phyloP scores from a whole-genome alignment of 2,797 vertebrate genomes.

The Oceanodroma leucorhoa region DNA sequence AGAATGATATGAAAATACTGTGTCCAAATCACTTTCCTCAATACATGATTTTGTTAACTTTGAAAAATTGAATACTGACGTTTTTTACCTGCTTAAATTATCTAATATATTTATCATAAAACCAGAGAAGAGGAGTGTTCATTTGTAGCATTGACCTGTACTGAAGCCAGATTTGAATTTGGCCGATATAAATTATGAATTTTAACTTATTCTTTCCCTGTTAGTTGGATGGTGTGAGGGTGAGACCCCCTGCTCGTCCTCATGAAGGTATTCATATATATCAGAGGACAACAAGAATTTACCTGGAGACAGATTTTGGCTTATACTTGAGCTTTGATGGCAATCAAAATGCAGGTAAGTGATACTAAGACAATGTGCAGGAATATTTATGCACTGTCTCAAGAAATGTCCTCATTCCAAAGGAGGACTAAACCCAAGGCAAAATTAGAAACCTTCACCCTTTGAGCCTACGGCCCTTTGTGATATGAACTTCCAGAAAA shows the following conservation, averaged over 20 bases:
- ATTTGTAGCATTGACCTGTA: neutral
- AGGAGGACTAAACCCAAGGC: neutral
- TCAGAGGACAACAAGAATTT: conserved; percentile 70
- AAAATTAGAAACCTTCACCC: neutral
- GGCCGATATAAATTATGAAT: neutral
- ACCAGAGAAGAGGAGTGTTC: neutral
- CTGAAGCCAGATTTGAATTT: neutral
- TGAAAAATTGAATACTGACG: neutral
- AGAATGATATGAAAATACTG: neutral
- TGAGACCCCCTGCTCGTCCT: conserved; percentile 69
- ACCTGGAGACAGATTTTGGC: conserved; percentile 85
- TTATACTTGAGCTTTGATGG: conserved; percentile 80
- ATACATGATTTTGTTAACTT: neutral
- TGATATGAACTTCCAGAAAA: neutral
- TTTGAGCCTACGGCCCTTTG: neutral
- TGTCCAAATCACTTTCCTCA: neutral
- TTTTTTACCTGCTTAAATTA: neutral
- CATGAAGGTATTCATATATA: conserved; percentile 77
- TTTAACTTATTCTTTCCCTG: neutral
- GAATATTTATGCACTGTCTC: neutral
- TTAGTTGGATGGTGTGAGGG: conserved; percentile 79
- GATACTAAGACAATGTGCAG: neutral
- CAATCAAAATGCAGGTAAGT: conserved; percentile 77
- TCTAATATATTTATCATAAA: neutral
- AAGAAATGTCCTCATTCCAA: neutral